Conservation (phyloP, 64 coral and sea anemone species). For the Platygyra sinensis region DNA sequence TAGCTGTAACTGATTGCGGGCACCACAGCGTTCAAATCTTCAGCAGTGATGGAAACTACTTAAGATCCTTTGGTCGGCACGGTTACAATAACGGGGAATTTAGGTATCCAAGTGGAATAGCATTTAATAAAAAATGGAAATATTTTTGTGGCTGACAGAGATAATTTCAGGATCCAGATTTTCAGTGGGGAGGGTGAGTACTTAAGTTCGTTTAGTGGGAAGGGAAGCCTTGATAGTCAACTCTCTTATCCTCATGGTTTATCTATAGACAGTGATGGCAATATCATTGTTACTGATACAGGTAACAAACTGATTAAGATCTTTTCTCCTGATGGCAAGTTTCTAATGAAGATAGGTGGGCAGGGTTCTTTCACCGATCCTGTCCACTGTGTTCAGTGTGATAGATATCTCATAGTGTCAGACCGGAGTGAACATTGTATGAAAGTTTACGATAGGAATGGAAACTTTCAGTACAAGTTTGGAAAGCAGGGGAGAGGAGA, state of each 20-base stretch:
- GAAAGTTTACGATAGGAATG: slow-evolving; percentile 40
- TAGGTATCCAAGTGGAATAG: background rate
- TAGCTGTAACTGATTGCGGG: background rate
- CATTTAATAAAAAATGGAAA: slow-evolving; percentile 35
- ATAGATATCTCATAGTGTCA: slow-evolving; percentile 38
- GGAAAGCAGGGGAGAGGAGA: slow-evolving; percentile 32
- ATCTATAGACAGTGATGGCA: slow-evolving; percentile 47
- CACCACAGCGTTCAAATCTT: slow-evolving; percentile 34
- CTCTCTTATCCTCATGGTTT: slow-evolving; percentile 18
- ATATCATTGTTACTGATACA: slow-evolving; percentile 51
- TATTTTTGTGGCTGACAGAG: slow-evolving; percentile 3
- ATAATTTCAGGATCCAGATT: background rate
- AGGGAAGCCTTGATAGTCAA: slow-evolving; percentile 23
- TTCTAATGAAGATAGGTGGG: slow-evolving; percentile 21
- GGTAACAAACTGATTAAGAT: slow-evolving; percentile 57
- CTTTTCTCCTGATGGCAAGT: slow-evolving; percentile 52
- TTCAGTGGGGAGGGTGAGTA: slow-evolving; percentile 24
- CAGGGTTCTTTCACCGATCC: slow-evolving; percentile 19
- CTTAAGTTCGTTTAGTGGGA: slow-evolving; percentile 6
- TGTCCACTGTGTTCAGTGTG: slow-evolving; percentile 40
- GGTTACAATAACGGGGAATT: slow-evolving; percentile 8
- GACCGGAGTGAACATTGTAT: slow-evolving; percentile 24
- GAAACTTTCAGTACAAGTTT: slow-evolving; percentile 38
- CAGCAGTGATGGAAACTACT: background rate
- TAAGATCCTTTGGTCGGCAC: slow-evolving; percentile 19